Conservation (phyloP, 2,888 invertebrate genomes). For the Plagodis dolabraria region DNA sequence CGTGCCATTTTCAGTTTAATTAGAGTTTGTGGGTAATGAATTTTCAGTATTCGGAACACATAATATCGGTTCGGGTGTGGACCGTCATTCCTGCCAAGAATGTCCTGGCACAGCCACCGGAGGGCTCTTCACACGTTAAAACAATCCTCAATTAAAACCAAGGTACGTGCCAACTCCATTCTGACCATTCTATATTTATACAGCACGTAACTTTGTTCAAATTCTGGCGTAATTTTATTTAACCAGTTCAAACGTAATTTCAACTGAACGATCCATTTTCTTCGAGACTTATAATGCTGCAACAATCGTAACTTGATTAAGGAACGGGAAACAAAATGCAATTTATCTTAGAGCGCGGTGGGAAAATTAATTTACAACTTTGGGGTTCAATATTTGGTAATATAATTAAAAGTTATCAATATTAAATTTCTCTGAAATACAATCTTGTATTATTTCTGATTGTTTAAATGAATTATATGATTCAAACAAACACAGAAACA, state of each 20-base stretch:
- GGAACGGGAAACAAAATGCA: slow-evolving; percentile 41
- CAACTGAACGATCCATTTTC: slow-evolving; percentile 42
- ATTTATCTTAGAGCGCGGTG: slow-evolving; percentile 34
- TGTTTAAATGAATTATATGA: too few species aligned
- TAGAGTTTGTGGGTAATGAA: slow-evolving; percentile 59
- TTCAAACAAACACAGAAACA: too few species aligned
- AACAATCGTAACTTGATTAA: slow-evolving; percentile 39
- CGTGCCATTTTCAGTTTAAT: slow-evolving; percentile 51
- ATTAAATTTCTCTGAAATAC: background rate
- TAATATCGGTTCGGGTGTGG: slow-evolving; percentile 44
- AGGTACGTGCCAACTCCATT: slow-evolving; percentile 46
- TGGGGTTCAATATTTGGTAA: slow-evolving; percentile 19
- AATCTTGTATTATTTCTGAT: too few species aligned
- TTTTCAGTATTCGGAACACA: slow-evolving; percentile 66
- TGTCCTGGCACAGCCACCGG: slow-evolving; percentile 43
- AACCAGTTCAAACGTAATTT: slow-evolving; percentile 33
- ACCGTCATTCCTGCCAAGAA: slow-evolving; percentile 62
- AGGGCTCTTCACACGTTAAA: slow-evolving; percentile 48
- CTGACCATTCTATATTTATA: slow-evolving; percentile 27
- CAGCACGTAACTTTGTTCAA: slow-evolving; percentile 21
- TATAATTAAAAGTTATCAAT: slow-evolving; percentile 16
- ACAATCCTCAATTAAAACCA: slow-evolving; percentile 68
- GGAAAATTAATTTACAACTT: slow-evolving; percentile 35
- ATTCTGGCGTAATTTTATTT: slow-evolving; percentile 26
- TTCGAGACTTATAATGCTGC: slow-evolving; percentile 35